A percentile compares a stretch with the other conserved stretches of the same genome.
These are phyloP conservation scores for Sebastes jordani DNA, from an alignment of 2,797 vertebrate species.

Conservation along the genomic window DNA sequence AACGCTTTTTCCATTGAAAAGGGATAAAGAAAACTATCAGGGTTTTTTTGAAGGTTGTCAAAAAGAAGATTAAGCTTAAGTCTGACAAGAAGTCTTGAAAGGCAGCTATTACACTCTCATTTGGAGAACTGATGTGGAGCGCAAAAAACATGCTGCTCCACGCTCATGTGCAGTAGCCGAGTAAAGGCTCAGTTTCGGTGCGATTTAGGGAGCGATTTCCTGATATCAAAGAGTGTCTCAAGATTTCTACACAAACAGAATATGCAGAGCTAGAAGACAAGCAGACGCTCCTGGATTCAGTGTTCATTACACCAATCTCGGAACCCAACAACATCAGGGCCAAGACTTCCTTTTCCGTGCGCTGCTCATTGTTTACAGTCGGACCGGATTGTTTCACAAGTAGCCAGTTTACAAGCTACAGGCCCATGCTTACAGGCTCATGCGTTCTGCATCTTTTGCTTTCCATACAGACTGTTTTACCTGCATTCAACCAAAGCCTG, in stretches of 20 bases:
- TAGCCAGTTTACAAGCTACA: too few relatives aligned
- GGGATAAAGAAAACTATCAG: background rate
- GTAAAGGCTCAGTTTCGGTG: background rate
- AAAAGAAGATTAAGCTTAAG: background rate
- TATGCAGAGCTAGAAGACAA: background rate
- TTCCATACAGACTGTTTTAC: too few relatives aligned
- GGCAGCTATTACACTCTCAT: background rate
- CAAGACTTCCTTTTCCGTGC: too few relatives aligned
- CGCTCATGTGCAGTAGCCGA: too few relatives aligned
- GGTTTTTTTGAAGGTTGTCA: background rate
- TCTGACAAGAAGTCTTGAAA: background rate
- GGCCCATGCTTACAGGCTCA: too few relatives aligned
- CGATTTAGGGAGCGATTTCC: background rate
- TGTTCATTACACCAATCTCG: background rate
- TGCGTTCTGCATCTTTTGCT: too few relatives aligned
- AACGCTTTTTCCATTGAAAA: background rate
- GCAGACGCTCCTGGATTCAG: background rate
- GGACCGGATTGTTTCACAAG: too few relatives aligned
- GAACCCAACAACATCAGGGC: too few relatives aligned
- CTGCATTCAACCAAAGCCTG: too few relatives aligned
- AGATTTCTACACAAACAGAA: too few relatives aligned
- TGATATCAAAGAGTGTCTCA: background rate
- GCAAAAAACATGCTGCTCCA: background rate
- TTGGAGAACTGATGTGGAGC: background rate
- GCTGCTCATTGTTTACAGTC: too few relatives aligned